phyloP scores from a whole-genome alignment of 2,888 invertebrate species.

The Yponomeuta evonymella region DNA sequence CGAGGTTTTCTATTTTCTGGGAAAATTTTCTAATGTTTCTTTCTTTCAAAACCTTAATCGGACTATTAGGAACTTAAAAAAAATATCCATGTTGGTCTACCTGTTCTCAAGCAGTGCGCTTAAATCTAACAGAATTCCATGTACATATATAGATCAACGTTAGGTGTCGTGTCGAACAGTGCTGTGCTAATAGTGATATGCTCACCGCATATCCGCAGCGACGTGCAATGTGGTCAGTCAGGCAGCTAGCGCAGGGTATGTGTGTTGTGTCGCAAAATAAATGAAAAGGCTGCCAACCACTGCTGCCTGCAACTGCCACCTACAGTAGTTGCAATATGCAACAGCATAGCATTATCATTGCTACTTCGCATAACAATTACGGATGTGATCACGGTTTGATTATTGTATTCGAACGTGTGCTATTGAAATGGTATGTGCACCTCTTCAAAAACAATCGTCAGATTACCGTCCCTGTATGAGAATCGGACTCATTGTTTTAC shows the following conservation, averaged over 20 bases:
- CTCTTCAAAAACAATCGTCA: background rate
- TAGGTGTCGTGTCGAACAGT: background rate
- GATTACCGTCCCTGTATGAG: background rate
- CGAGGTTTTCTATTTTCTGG: no score
- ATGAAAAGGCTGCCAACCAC: slow-evolving; percentile 33
- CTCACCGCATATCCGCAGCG: slow-evolving; percentile 38
- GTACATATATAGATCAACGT: no score
- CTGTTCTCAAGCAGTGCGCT: no score
- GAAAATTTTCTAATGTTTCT: no score
- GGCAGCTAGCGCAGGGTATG: slow-evolving; percentile 8
- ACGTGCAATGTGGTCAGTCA: slow-evolving; percentile 35
- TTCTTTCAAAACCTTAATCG: no score
- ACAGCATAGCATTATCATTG: background rate
- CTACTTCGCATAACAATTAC: background rate
- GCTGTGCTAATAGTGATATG: background rate
- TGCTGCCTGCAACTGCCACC: slow-evolving; percentile 3
- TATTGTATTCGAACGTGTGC: background rate
- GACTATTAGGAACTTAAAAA: no score
- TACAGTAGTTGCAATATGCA: background rate
- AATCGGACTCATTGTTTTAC: background rate
- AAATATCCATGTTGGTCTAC: no score
- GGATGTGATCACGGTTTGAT: background rate
- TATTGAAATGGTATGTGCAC: background rate
- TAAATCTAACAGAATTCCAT: no score
- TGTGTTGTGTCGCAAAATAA: slow-evolving; percentile 28